These are phyloP conservation scores for Diaphora mendica DNA, from an alignment of 2,888 invertebrate species.

Conservation along the genomic window DNA sequence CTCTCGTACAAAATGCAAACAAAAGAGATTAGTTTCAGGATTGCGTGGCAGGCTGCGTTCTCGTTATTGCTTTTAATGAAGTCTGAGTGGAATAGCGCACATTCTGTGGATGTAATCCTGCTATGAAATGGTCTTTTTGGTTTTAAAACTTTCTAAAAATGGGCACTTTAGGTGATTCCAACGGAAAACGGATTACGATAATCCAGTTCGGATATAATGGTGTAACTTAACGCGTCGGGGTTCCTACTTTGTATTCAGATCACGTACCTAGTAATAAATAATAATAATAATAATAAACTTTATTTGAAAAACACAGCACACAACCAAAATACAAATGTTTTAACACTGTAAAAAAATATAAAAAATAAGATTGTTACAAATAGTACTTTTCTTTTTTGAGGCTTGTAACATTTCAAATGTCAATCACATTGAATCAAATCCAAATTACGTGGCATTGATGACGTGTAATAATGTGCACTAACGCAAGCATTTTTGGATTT, in stretches of 20 bases:
- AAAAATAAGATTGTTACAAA: too few species aligned
- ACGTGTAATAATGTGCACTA: too few species aligned
- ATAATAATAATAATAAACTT: too few species aligned
- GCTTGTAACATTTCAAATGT: too few species aligned
- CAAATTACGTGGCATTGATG: too few species aligned
- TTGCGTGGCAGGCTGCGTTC: conserved; percentile 62
- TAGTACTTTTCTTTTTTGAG: too few species aligned
- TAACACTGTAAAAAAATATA: too few species aligned
- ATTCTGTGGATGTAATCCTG: conserved; percentile 49
- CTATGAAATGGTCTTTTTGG: conserved; percentile 47
- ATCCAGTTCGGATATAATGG: conserved; percentile 59
- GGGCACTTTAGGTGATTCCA: conserved; percentile 52
- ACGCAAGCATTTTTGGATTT: too few species aligned
- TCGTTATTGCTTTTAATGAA: conserved; percentile 70
- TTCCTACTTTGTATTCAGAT: conserved; percentile 59
- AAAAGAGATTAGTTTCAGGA: conserved; percentile 75
- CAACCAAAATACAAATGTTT: too few species aligned
- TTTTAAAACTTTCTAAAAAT: conserved; percentile 56
- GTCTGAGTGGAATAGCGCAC: conserved; percentile 53
- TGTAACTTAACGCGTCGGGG: conserved; percentile 50
- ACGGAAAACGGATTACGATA: conserved; percentile 59
- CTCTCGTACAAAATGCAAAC: conserved; percentile 75
- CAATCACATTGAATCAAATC: too few species aligned
- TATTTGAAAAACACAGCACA: too few species aligned
- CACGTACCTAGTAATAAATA: too few species aligned